phyloP scores from a whole-genome alignment of 2,113 vertebrate species.

The Scolopax mira region DNA sequence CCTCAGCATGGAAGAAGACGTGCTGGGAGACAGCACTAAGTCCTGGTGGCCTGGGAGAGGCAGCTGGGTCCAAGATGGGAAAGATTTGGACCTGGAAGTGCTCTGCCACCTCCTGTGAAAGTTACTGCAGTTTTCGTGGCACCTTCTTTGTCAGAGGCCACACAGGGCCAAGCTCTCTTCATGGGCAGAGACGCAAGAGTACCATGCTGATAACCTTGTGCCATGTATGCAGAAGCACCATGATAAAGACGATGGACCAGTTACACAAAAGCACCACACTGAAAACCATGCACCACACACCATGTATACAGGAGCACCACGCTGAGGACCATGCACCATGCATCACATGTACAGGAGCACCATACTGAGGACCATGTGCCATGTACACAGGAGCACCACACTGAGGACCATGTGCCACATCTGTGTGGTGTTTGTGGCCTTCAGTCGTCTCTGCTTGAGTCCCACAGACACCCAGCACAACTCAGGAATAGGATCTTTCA shows the following conservation, averaged over 20 bases:
- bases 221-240: not conserved
- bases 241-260: not conserved
- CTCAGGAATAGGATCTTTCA: not conserved
- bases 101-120: not conserved
- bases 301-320: too few species aligned
- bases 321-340: too few species aligned
- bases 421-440: not conserved
- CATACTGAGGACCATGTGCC: too few species aligned
- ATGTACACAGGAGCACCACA: not conserved
- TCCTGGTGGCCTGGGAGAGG: not conserved
- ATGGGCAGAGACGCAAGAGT: not conserved
- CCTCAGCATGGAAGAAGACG: not conserved
- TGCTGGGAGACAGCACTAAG: not conserved
- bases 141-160: not conserved
- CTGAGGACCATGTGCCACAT: not conserved
- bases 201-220: not conserved
- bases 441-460: not conserved
- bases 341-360: not conserved
- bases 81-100: not conserved
- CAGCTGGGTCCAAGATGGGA: accelerated
- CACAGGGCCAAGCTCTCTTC: not conserved
- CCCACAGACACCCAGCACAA: not conserved
- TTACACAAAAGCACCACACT: not conserved
- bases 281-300: not conserved
- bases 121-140: not conserved